phyloP scores from a whole-genome alignment of 37 sponge, comb jelly and placozoan species.

The Agelas oroides region DNA sequence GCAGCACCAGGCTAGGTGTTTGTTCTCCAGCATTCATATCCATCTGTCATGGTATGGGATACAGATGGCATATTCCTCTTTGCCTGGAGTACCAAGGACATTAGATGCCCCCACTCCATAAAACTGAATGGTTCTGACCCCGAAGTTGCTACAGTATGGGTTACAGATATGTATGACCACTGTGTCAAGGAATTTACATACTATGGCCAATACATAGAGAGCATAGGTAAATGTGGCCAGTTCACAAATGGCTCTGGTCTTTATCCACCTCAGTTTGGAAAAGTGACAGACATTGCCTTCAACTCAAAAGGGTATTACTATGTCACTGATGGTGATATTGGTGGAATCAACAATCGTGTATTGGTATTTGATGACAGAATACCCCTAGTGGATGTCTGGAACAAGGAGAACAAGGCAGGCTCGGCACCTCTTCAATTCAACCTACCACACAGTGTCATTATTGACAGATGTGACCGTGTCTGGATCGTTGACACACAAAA shows the following conservation, averaged over 20 bases:
- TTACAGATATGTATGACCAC: conserved; percentile 60
- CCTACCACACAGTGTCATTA: conserved; percentile 29
- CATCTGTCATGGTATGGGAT: conserved; percentile 35
- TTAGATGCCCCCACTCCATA: conserved; percentile 53
- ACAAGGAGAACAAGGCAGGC: conserved; percentile 27
- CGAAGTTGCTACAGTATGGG: conserved; percentile 35
- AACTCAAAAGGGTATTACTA: conserved; percentile 20
- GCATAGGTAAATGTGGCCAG: conserved; percentile 34
- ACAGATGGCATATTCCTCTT: conserved; percentile 22
- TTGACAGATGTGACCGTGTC: conserved; percentile 46
- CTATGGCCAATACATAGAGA: conserved; percentile 11
- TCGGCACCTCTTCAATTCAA: conserved; percentile 33
- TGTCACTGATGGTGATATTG: conserved; percentile 51
- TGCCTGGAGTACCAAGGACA: conserved; percentile 25
- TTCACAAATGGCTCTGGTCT: conserved; percentile 36
- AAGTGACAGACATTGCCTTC: conserved; percentile 45
- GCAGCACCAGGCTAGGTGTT: conserved; percentile 20
- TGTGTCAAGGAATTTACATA: conserved; percentile 41
- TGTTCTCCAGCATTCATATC: conserved; percentile 30
- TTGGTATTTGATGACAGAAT: conserved; percentile 11
- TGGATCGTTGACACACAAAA: conserved; percentile 51
- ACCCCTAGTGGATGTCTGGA: conserved; percentile 42
- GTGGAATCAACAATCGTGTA: conserved; percentile 47
- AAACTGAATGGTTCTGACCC: conserved; percentile 10
- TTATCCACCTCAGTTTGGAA: conserved; percentile 52